Base-by-base conservation (phyloP, 2,888 invertebrate genomes). In the Cosmorhoe ocellata region DNA sequence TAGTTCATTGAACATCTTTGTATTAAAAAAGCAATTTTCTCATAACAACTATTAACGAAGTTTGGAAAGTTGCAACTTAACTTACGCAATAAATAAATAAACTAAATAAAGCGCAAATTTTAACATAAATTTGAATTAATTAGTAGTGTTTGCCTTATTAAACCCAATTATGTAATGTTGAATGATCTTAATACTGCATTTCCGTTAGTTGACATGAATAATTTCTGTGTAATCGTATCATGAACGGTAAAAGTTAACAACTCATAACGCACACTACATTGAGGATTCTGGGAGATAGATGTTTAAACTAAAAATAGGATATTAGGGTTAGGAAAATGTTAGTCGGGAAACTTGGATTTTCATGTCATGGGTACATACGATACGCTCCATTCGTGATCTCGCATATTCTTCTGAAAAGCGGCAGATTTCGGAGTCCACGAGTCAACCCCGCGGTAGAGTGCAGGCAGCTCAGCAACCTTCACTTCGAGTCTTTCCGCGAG, bases 391-490 rank as follows among this genome's bases (percentile, higher is more conserved):
- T 91, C 91, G 83, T 91, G 91, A 61, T 91, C 90, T 56, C 87
- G 88, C 87, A 91, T 90, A 67, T 84, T 90, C 82, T 89, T 90
- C 84, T 89, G 90, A 80, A 91, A 91, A 56, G 88, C 84, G 68
- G 85, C 84, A 12, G 91, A 95, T 89, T 95, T 95, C 76, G 94
- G 94, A 74, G 94, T 94, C 95, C 95, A 95, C 69, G 94, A 93
- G 66, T 89, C 90, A 76, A 94, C 92, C 52, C 94, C 93, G 67
- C 94, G 92, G 83, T 94, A 94, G 59, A 94, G 91, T 63, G 94
- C 93, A 44, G 94, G 94, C 79, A 93, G 90, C 74, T 92, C 91
- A 37, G 91, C 87, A 57, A 85, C 89, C 79, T 90, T 91, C 61
- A 85, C 88, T 70, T 92, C 91, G 40, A 90, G 84, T 28, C 88